Evolutionary conservation across 2,888 invertebrate species (phyloP), one percentile per base, ranked within the genome.

Genomic region (Megamerina dolium): DNA sequence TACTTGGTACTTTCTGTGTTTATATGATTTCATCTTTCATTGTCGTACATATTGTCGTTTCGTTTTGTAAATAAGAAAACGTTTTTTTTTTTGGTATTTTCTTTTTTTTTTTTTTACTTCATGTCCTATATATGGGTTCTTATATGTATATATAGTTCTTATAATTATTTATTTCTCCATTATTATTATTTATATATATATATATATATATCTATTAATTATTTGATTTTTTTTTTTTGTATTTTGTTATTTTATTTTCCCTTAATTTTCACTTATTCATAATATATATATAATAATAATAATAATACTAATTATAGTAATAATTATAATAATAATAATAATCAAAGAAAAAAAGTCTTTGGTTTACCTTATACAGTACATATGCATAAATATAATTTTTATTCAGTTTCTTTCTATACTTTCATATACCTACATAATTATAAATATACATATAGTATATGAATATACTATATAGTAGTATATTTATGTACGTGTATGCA

Each of bases 291-390:
- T 55, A 50, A 57, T 59, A n/a, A n/a, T n/a, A n/a, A n/a, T n/a
- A n/a, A n/a, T n/a, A n/a, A n/a, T n/a, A n/a, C n/a, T n/a, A n/a
- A n/a, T n/a, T n/a, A n/a, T n/a, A n/a, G n/a, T n/a, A n/a, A n/a
- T n/a, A n/a, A n/a, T n/a, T n/a, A n/a, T n/a, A n/a, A n/a, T n/a
- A n/a, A n/a, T n/a, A n/a, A n/a, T n/a, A n/a, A n/a, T n/a, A n/a
- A n/a, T 59, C 62, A 63, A 67, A 65, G 61, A 64, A 67, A n/a
- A 55, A 68, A 66, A 66, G 66, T 68, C 68, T 68, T 66, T 66
- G 68, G 66, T 68, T 66, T 68, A 54, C 64, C 66, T 64, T 66
- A 63, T 50, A 61, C 51, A 60, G 61, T 62, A 59, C 39, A 43
- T 46, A 49, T 54, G 54, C 48, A 48, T 56, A 61, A 52, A 57